Percentiles rank a stretch among this genome's conserved stretches.
Evolutionary conservation across 2,888 invertebrate genomes (phyloP).

Genomic region (Pedicia rivosa): DNA sequence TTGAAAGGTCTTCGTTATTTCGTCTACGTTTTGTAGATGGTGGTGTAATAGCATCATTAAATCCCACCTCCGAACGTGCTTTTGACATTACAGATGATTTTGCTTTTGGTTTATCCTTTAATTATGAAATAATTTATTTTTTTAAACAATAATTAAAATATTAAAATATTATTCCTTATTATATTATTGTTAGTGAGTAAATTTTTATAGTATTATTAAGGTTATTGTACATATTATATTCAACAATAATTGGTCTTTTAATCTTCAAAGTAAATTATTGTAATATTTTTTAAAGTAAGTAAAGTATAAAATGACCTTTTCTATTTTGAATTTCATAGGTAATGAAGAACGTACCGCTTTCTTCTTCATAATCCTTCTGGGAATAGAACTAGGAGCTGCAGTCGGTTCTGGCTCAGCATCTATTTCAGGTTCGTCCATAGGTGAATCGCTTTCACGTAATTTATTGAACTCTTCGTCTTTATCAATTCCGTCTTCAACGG

Average conservation of each 20-base stretch:
- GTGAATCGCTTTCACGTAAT: conserved; percentile 39
- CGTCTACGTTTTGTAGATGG: not conserved
- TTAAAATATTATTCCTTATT: too few relatives aligned
- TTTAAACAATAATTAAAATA: too few relatives aligned
- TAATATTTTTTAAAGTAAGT: too few relatives aligned
- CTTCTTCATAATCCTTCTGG: conserved; percentile 13
- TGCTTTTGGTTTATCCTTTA: conserved; percentile 10
- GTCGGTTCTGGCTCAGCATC: not conserved
- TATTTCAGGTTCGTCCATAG: conserved; percentile 22
- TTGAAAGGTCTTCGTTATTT: not conserved
- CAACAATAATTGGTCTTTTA: too few relatives aligned
- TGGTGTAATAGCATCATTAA: not conserved
- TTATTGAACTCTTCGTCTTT: conserved; percentile 58
- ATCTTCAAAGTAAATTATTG: too few relatives aligned
- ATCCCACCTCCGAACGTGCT: too few relatives aligned
- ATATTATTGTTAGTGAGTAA: too few relatives aligned
- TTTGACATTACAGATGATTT: conserved; percentile 14
- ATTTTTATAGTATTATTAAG: too few relatives aligned
- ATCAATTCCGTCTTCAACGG: conserved; percentile 25
- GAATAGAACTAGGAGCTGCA: conserved; percentile 11
- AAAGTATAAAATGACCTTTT: conserved; percentile 15
- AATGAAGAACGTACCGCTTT: conserved; percentile 10
- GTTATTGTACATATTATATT: too few relatives aligned
- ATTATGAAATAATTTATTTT: too few relatives aligned
- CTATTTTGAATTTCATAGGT: conserved; percentile 13